Percentiles rank a stretch among this genome's conserved stretches.
Conservation (phyloP, 2,113 vertebrate genomes). For the Phoxinus phoxinus region DNA sequence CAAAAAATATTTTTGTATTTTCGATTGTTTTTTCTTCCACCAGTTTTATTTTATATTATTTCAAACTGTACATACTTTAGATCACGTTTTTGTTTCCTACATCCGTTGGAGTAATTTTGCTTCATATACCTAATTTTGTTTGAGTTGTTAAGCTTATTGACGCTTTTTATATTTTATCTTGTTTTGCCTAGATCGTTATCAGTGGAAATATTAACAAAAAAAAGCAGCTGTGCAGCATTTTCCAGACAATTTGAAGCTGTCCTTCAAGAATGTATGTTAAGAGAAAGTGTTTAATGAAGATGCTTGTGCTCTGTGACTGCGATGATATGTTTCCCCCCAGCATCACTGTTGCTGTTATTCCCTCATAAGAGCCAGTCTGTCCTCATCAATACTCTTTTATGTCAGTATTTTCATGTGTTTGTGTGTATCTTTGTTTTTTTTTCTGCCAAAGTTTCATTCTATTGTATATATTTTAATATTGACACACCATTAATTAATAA, state of each 20-base stretch:
- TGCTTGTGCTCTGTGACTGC: conserved; percentile 3
- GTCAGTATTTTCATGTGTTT: conserved; percentile 15
- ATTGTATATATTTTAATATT: conserved; percentile 18
- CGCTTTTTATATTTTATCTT: not conserved
- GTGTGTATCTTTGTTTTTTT: not conserved
- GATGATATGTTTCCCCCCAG: not conserved
- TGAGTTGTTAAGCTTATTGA: not conserved
- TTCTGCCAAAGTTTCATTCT: not conserved
- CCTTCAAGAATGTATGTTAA: conserved; percentile 31
- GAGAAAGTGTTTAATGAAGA: conserved; percentile 20
- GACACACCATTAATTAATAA: not conserved
- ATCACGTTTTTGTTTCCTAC: conserved; percentile 38
- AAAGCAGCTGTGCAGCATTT: conserved; percentile 24
- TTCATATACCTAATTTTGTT: not conserved
- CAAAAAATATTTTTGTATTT: conserved; percentile 63
- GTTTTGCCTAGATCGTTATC: not conserved
- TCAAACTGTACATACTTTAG: conserved; percentile 63
- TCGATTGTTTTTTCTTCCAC: conserved; percentile 44
- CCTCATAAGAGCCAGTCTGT: not conserved
- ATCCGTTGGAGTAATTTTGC: not conserved
- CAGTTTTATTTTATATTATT: conserved; percentile 42
- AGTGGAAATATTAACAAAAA: not conserved
- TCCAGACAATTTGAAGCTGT: conserved; percentile 26
- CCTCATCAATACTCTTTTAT: not conserved
- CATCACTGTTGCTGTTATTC: not conserved